Evolutionary conservation across 2,797 vertebrate species (phyloP), one percentile per base, ranked within the genome.

Genomic region (Lagodon rhomboides): DNA sequence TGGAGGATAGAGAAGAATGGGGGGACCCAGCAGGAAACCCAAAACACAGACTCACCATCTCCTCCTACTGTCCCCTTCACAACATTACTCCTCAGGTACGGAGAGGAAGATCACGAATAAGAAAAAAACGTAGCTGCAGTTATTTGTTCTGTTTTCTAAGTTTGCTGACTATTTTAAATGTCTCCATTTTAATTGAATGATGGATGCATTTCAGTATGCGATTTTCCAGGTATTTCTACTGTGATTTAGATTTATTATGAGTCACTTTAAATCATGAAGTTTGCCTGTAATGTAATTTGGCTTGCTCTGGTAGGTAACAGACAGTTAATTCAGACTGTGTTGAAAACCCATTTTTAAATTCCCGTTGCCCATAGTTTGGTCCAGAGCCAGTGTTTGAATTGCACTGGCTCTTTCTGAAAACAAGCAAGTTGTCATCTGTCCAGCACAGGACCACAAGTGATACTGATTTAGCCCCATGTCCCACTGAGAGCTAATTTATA

Each of bases 1-100:
- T 93, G 69, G 98, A 99, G 94, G 98, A 99, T 87, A 93, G 95
- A 83, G 98, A 97, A 67, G 98, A 99, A 87, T 99, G 98, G 98
- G 98, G 98, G 8, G 95, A 97, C 88, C 98, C 98, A 41, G 79
- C 95, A 34, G 86, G 87, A 78, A 93, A 97, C 88, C 88, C 95
- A 58, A 89, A 91, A 70, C 94, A 95, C 70, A 94, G 90, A 89
- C 91, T 93, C 34, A 92, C 93, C 89, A 98, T 99, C 86, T 93
- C 95, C 83, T 96, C 94, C 77, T 99, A 99, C 89, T 99, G 98
- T 88, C 98, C 98, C 16, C 96, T 94, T 86, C 93, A 96, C 86
- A 99, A 99, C 92, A 97, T 99, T 79, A 96, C 91, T 62, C 92
- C 97, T 90, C 97, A 99, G 97, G 98, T 99, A 95, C 25, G 41